These are phyloP conservation scores for Oasisia sp. DNA, from an alignment of 2,888 invertebrate species.

Conservation along the genomic window DNA sequence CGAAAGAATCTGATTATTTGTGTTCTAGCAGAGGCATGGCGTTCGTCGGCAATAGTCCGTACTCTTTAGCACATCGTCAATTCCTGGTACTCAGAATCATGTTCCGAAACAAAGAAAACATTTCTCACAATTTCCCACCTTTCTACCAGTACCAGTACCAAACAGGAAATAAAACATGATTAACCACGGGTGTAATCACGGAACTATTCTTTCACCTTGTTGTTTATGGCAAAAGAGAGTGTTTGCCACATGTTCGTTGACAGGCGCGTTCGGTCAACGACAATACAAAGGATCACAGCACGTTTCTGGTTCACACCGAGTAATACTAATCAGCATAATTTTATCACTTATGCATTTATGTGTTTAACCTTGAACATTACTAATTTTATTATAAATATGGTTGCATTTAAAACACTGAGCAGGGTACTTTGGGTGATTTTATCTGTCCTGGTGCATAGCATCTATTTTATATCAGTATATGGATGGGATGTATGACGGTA, in stretches of 20 bases:
- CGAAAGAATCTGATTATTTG: no score
- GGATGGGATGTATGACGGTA: not conserved
- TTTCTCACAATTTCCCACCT: not conserved
- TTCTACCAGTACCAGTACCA: not conserved
- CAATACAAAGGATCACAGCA: not conserved
- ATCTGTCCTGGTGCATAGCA: not conserved
- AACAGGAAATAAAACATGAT: not conserved
- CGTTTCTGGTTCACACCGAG: not conserved
- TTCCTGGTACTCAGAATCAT: not conserved
- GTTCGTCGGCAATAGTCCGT: not conserved
- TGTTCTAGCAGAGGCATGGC: not conserved
- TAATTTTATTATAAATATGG: not conserved
- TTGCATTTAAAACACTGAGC: not conserved
- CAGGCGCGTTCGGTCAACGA: not conserved
- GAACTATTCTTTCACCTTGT: not conserved
- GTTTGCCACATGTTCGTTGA: not conserved
- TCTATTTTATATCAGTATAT: not conserved
- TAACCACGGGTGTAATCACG: not conserved
- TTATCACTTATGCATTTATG: not conserved
- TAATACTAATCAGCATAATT: not conserved
- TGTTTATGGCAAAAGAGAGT: not conserved
- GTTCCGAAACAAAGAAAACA: not conserved
- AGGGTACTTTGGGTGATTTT: not conserved
- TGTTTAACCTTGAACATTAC: not conserved
- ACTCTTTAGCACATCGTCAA: not conserved